Evolutionary conservation across 2,888 invertebrate genomes (phyloP), one percentile per base, ranked within the genome.

Genomic region (Agriopis marginaria): DNA sequence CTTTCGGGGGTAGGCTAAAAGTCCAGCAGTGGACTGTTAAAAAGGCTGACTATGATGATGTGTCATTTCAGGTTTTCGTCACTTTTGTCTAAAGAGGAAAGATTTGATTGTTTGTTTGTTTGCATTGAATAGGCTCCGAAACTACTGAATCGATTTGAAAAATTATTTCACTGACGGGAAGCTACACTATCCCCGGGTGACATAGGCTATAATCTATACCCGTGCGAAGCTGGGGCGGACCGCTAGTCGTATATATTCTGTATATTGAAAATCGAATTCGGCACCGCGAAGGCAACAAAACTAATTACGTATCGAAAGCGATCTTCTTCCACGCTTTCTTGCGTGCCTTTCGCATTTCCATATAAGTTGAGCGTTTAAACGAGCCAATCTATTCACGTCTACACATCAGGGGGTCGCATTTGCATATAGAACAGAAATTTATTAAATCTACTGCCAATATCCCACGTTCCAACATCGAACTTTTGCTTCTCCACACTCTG

Each of bases 351-450:
- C 91, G 88, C 86, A 93, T 93, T 93, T 92, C 92, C 94, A 93
- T 93, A 93, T 93, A 94, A 93, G 93, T 93, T 93, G 93, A 93
- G 94, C 89, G 75, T 92, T 91, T 93, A 94, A 94, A 93, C 93
- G 94, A 92, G 89, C 94, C 93, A 94, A 94, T 94, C 93, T 94
- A 94, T 94, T 94, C 93, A 92, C 93, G 94, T 93, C 94, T 94
- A 93, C 93, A 94, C 93, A 94, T 94, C 93, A 93, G 92, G 92
- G 92, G 91, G 91, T 89, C 92, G 87, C 90, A 94, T 94, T 94
- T 94, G 93, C 94, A 93, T 94, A 93, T 94, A 93, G 92, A 94
- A 93, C 92, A 93, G 93, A 93, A 93, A 94, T 94, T 94, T 94
- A 94, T 94, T 94, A 94, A 94, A 94, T 94, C 94, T 93, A 93